Conservation (phyloP, 2,797 vertebrate species). For the Otolemur crassicaudatus region DNA sequence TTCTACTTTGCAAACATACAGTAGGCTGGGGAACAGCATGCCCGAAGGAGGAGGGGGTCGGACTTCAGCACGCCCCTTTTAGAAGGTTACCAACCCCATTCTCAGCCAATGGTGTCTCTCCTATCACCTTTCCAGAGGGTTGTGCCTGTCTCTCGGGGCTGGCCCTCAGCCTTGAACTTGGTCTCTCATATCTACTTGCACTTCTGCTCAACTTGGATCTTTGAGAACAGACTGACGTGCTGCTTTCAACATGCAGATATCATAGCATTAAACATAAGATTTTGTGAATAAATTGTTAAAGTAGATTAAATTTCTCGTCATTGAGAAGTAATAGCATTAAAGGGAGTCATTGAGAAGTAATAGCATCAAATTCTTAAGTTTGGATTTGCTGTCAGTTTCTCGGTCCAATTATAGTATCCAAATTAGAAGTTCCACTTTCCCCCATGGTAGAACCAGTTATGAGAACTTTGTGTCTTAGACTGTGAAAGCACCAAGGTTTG, state of each 20-base stretch:
- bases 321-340: neutral
- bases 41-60: neutral
- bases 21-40: neutral
- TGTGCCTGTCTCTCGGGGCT: neutral
- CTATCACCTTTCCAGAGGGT: constrained; percentile 8
- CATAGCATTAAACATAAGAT: neutral
- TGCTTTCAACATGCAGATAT: neutral
- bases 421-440: neutral
- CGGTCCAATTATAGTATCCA: neutral
- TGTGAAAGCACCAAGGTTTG: neutral
- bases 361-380: constrained; percentile 14
- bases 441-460: neutral
- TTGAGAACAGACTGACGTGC: neutral
- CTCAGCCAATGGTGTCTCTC: neutral
- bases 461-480: neutral
- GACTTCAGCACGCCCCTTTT: neutral
- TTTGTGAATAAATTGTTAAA: neutral
- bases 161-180: neutral
- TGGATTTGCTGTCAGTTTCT: constrained; percentile 7
- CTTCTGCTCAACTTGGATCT: neutral
- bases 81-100: neutral
- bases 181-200: neutral
- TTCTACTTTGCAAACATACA: neutral
- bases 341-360: neutral
- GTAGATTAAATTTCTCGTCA: neutral